These are phyloP conservation scores for Gadus macrocephalus DNA, from an alignment of 2,113 vertebrate species.

Conservation along the genomic window DNA sequence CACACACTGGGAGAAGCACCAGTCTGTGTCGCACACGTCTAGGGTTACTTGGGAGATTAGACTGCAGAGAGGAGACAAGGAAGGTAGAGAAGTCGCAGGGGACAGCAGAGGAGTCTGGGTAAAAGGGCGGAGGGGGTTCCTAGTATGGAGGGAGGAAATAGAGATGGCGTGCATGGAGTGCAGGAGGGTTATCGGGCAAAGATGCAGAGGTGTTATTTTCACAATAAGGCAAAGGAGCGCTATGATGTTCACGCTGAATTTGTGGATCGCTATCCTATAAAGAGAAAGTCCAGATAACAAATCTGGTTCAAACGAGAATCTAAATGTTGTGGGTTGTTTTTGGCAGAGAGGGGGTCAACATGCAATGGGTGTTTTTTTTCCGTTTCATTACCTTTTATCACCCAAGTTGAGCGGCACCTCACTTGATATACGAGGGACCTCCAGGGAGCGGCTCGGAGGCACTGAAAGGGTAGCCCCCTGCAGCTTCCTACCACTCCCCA, in stretches of 20 bases:
- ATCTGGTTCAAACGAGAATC: too few species aligned
- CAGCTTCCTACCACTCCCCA: too few species aligned
- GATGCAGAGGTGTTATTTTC: too few species aligned
- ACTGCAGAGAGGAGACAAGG: constrained; percentile 55
- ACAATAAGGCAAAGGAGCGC: too few species aligned
- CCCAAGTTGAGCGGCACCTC: constrained; percentile 25
- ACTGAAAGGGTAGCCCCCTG: background rate
- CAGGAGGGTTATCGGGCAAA: too few species aligned
- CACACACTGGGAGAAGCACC: constrained; percentile 48
- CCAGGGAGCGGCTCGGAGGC: constrained; percentile 14
- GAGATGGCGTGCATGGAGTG: background rate
- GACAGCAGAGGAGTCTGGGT: constrained; percentile 32
- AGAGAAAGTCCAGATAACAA: too few species aligned
- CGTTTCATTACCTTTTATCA: too few species aligned
- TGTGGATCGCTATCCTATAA: too few species aligned
- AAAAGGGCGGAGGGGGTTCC: constrained; percentile 32
- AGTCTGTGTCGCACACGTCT: constrained; percentile 73
- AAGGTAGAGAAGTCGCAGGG: constrained; percentile 61
- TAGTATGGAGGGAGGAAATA: constrained; percentile 9
- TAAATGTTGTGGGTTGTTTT: too few species aligned
- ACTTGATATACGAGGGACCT: constrained; percentile 37
- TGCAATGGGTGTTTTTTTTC: too few species aligned
- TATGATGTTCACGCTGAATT: too few species aligned
- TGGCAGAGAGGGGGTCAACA: too few species aligned
- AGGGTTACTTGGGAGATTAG: constrained; percentile 69